A percentile compares a stretch with the other conserved stretches of the same genome.
Conservation (phyloP, 2,888 invertebrate genomes). For the Drosophila tripunctata region DNA sequence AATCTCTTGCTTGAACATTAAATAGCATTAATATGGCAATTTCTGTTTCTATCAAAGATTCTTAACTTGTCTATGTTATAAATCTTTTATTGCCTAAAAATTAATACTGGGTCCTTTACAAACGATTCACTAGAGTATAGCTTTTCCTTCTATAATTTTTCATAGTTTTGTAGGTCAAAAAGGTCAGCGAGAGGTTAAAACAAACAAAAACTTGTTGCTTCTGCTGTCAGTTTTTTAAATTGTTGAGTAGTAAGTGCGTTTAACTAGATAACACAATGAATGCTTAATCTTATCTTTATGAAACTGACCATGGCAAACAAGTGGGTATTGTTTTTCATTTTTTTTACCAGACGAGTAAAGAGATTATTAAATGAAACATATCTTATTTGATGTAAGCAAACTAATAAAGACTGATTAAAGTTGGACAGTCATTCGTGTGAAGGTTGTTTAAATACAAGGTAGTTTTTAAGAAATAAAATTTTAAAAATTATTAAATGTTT, state of each 20-base stretch:
- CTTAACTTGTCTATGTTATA: too few species aligned
- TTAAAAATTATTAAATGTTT: too few species aligned
- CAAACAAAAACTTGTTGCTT: background rate
- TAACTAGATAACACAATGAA: constrained; percentile 9
- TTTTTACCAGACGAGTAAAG: background rate
- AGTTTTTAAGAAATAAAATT: background rate
- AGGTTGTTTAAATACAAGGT: background rate
- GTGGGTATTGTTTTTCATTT: too few species aligned
- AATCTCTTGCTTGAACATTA: too few species aligned
- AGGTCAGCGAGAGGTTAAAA: background rate
- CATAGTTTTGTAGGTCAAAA: background rate
- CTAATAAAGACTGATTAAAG: background rate
- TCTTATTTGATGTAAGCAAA: background rate
- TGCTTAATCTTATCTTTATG: constrained; percentile 8
- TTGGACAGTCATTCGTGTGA: background rate
- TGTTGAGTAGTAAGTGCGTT: background rate
- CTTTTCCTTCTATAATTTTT: too few species aligned
- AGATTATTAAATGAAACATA: constrained; percentile 7
- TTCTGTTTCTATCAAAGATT: too few species aligned
- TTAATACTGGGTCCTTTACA: too few species aligned
- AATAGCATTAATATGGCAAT: too few species aligned
- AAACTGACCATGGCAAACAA: constrained; percentile 19
- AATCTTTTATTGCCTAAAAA: too few species aligned
- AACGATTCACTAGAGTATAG: too few species aligned
- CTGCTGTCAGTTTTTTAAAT: too few species aligned